A percentile compares a stretch with the other conserved stretches of the same genome.
These are phyloP conservation scores for Odobenus rosmarus DNA, from an alignment of 2,113 vertebrate genomes.

Conservation along the genomic window DNA sequence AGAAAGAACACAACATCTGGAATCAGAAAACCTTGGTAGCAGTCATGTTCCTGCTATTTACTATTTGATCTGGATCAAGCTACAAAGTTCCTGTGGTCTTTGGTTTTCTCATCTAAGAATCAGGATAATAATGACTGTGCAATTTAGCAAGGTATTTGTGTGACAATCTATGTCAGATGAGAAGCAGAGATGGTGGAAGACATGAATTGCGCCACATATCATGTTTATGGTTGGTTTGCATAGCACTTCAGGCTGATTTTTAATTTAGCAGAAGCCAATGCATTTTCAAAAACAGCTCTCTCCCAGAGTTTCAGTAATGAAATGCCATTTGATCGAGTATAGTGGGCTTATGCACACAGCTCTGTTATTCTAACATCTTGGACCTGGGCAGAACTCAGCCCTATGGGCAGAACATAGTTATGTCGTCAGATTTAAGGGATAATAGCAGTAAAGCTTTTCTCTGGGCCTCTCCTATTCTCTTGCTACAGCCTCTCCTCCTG, in stretches of 20 bases:
- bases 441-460: background rate
- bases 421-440: background rate
- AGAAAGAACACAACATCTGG: background rate
- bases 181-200: background rate
- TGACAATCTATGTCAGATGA: background rate
- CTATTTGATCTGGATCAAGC: background rate
- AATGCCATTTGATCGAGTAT: background rate
- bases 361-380: background rate
- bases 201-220: background rate
- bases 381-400: background rate
- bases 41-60: background rate
- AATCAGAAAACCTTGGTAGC: background rate
- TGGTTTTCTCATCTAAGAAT: slow-evolving; percentile 28
- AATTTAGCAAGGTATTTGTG: background rate
- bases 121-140: background rate
- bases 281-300: background rate
- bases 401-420: background rate
- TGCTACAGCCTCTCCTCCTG: background rate
- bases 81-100: background rate
- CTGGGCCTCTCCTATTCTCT: background rate
- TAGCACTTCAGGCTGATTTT: background rate
- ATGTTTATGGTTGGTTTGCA: background rate
- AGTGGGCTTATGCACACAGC: background rate
- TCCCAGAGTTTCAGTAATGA: background rate
- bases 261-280: background rate